Evolutionary conservation across 2,888 invertebrate species (phyloP).

Genomic region (Anaspis maculata): DNA sequence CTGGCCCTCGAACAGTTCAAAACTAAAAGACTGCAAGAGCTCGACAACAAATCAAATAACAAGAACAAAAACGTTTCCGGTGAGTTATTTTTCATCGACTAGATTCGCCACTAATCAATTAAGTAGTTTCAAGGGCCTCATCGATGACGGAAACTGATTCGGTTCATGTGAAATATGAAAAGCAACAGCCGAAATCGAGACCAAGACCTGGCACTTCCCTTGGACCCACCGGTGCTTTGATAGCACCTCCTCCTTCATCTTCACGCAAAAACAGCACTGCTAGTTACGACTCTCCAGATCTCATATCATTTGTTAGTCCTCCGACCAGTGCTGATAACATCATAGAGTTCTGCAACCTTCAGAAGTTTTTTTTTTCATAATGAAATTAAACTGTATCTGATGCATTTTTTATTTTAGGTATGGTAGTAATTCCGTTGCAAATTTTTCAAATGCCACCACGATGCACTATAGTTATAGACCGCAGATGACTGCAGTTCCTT

Average conservation of each 20-base stretch:
- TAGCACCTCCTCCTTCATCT: conserved; percentile 43
- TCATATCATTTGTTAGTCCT: conserved; percentile 66
- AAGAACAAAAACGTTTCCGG: conserved; percentile 27
- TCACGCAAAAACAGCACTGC: conserved; percentile 40
- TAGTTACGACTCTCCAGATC: conserved; percentile 47
- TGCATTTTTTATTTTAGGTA: too few species aligned
- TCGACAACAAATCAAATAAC: conserved; percentile 20
- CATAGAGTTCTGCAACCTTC: conserved; percentile 50
- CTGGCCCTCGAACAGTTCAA: conserved; percentile 76
- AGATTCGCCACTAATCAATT: neutral
- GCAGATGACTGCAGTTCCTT: too few species aligned
- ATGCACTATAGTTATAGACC: too few species aligned
- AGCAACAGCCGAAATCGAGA: conserved; percentile 46
- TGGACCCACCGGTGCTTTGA: conserved; percentile 39
- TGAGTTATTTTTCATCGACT: conserved; percentile 10
- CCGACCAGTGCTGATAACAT: conserved; percentile 49
- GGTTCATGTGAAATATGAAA: conserved; percentile 28
- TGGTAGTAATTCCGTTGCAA: too few species aligned
- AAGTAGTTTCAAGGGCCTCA: conserved; percentile 33
- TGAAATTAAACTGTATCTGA: neutral
- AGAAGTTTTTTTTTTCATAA: conserved; percentile 37
- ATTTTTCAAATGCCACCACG: too few species aligned
- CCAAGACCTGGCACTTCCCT: conserved; percentile 51
- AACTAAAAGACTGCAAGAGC: conserved; percentile 49
- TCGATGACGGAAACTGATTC: conserved; percentile 39